A percentile compares a stretch with the other conserved stretches of the same genome.
phyloP scores from a whole-genome alignment of 2,113 vertebrate species.

The Nesospiza acunhae region DNA sequence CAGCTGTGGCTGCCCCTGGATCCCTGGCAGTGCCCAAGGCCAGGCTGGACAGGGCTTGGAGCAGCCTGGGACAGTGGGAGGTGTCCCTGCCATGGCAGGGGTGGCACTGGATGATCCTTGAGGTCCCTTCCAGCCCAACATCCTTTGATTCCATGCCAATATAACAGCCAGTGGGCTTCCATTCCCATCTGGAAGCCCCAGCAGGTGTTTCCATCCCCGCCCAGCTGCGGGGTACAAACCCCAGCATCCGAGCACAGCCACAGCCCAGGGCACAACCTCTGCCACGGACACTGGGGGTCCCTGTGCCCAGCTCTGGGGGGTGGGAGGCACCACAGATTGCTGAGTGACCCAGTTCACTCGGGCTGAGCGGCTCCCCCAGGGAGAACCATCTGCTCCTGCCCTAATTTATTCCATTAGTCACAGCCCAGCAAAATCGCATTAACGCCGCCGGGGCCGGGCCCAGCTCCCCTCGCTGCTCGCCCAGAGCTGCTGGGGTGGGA shows the following conservation, averaged over 20 bases:
- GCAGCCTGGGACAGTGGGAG: fast-evolving
- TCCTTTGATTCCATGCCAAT: fast-evolving
- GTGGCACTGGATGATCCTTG: not conserved
- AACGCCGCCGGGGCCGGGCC: not conserved
- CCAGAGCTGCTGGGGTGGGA: not conserved
- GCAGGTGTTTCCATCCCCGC: not conserved
- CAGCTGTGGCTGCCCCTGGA: not conserved
- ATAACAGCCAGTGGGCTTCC: fast-evolving
- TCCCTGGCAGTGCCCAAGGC: not conserved
- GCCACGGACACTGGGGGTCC: not conserved
- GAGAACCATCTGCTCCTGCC: slow-evolving; percentile 76
- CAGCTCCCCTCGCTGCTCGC: not conserved
- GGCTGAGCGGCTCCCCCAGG: slow-evolving; percentile 38
- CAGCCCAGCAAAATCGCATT: slow-evolving; percentile 45
- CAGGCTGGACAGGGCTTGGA: not conserved
- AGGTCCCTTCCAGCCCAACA: not conserved
- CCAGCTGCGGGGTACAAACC: not conserved
- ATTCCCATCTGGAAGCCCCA: not conserved
- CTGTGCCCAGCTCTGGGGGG: not conserved
- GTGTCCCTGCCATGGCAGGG: not conserved
- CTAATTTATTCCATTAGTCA: slow-evolving; percentile 77
- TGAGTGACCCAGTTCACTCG: slow-evolving; percentile 75
- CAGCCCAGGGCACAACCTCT: fast-evolving
- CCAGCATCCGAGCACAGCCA: fast-evolving
- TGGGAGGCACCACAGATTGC: not conserved